Conservation (phyloP, 2,797 vertebrate genomes). For the Trichosurus vulpecula region DNA sequence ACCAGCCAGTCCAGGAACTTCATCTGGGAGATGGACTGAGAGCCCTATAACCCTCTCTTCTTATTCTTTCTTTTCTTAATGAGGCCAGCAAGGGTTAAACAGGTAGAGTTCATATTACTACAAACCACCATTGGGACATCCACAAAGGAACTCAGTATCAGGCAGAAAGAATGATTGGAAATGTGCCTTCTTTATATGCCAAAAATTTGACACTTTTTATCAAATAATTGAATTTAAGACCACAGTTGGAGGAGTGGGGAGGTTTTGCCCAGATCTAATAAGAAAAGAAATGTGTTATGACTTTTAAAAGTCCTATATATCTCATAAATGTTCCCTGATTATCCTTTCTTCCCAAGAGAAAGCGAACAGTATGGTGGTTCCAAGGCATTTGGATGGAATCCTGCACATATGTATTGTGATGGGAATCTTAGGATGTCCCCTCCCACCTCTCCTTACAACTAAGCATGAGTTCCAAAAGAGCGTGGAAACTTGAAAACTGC, state of each 20-base stretch:
- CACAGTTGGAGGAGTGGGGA: background rate
- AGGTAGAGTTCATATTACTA: background rate
- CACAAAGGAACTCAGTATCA: background rate
- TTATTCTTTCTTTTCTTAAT: background rate
- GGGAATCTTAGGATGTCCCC: background rate
- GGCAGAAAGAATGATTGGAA: background rate
- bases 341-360: background rate
- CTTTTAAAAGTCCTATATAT: background rate
- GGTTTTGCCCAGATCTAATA: background rate
- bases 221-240: conserved; percentile 21
- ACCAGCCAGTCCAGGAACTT: background rate
- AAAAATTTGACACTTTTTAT: background rate
- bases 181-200: conserved; percentile 7
- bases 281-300: background rate
- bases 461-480: background rate
- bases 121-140: background rate
- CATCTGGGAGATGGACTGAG: background rate
- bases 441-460: background rate
- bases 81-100: background rate
- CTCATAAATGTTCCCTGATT: background rate
- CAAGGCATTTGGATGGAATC: background rate
- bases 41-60: conserved; percentile 5
- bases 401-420: background rate
- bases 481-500: background rate
- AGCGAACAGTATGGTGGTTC: background rate